These are phyloP conservation scores for Poecilobothrus nobilitatus DNA, from an alignment of 2,888 invertebrate genomes.

Conservation along the genomic window DNA sequence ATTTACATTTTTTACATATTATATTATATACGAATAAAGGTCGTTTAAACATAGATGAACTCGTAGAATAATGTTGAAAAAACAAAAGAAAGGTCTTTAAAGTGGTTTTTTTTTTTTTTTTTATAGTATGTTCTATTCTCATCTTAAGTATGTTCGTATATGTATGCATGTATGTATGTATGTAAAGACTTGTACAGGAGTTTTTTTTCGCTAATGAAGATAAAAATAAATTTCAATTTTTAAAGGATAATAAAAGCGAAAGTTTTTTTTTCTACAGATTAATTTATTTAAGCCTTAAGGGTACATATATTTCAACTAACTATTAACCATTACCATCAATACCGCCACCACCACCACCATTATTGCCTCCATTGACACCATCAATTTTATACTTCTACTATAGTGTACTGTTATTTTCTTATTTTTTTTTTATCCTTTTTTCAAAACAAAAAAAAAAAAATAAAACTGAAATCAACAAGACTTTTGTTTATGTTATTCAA, in stretches of 20 bases:
- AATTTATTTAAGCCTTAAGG: not conserved
- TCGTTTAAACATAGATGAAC: not conserved
- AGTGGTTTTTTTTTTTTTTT: not conserved
- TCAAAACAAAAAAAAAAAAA: not conserved
- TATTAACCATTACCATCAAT: too few species aligned
- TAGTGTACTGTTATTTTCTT: too few species aligned
- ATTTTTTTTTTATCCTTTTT: not conserved
- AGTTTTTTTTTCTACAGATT: not conserved
- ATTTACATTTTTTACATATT: too few species aligned
- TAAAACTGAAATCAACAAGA: too few species aligned
- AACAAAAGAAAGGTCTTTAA: not conserved
- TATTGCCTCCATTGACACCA: too few species aligned
- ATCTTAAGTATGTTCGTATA: not conserved
- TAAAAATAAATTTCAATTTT: conserved; percentile 5
- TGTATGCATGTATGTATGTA: too few species aligned
- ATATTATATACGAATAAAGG: not conserved
- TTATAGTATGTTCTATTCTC: not conserved
- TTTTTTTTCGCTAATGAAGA: not conserved
- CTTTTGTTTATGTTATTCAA: too few species aligned
- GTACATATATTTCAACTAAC: not conserved
- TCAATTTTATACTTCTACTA: too few species aligned
- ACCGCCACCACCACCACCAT: too few species aligned
- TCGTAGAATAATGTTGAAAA: not conserved
- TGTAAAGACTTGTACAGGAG: too few species aligned
- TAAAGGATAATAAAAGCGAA: conserved; percentile 4